A percentile compares a stretch with the other conserved stretches of the same genome.
These are phyloP conservation scores for Procambarus clarkii DNA, from an alignment of 1,140 invertebrate genomes.

Conservation along the genomic window DNA sequence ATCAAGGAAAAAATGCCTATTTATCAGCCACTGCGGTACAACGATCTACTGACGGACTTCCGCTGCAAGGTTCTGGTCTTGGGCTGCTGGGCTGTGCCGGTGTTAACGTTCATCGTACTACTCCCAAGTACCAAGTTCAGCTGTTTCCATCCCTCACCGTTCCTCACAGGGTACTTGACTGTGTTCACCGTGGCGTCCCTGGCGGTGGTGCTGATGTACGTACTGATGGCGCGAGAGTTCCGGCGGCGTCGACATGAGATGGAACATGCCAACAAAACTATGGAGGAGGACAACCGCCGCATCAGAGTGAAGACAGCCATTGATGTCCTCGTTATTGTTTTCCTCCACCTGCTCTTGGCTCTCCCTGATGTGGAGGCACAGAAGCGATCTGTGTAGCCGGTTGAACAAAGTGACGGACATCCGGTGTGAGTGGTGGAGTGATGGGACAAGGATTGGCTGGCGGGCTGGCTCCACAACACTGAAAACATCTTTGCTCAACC, in stretches of 20 bases:
- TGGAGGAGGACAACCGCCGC: background rate
- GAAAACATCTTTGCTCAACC: too few relatives aligned
- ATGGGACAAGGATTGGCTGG: too few relatives aligned
- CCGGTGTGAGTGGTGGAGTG: too few relatives aligned
- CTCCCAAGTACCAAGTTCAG: background rate
- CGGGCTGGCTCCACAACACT: too few relatives aligned
- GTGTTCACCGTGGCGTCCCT: background rate
- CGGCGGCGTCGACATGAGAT: background rate
- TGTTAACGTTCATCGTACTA: background rate
- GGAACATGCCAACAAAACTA: background rate
- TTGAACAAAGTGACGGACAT: too few relatives aligned
- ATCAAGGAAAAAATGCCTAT: too few relatives aligned
- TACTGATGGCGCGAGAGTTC: slow-evolving; percentile 5
- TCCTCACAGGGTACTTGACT: background rate
- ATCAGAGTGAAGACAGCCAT: background rate
- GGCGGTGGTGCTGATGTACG: background rate
- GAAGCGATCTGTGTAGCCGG: too few relatives aligned
- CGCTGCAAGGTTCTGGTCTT: background rate
- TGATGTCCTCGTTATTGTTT: background rate
- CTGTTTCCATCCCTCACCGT: background rate
- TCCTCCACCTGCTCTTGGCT: slow-evolving; percentile 7
- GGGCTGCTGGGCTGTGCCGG: background rate
- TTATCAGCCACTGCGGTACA: slow-evolving; percentile 15
- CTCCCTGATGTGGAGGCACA: background rate
- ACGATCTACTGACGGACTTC: slow-evolving; percentile 4